Conservation (phyloP, 2,888 invertebrate species). For the Anarsia innoxiella region DNA sequence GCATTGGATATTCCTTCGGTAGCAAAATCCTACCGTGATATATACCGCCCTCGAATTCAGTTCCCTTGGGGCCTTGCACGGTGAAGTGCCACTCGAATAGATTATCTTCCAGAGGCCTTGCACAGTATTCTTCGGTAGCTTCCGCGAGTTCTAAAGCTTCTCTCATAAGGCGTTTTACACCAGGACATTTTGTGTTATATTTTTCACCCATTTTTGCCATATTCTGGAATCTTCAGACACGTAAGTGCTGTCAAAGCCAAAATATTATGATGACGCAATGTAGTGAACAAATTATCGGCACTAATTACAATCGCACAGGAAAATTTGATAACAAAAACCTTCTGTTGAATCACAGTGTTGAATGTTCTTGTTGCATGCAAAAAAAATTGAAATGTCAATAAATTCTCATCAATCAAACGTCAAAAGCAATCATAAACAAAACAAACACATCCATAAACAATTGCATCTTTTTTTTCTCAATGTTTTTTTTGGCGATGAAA, state of each 20-base stretch:
- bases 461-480: too few species aligned
- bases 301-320: slow-evolving; percentile 44
- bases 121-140: slow-evolving; percentile 92
- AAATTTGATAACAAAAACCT: slow-evolving; percentile 42
- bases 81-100: slow-evolving; percentile 99
- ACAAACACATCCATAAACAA: too few species aligned
- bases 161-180: slow-evolving; percentile 94
- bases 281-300: slow-evolving; percentile 39
- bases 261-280: slow-evolving; percentile 33
- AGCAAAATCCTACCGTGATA: slow-evolving; percentile 95
- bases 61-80: slow-evolving; percentile 89
- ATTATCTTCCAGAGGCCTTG: slow-evolving; percentile 94
- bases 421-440: too few species aligned
- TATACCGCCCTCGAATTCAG: slow-evolving; percentile 92
- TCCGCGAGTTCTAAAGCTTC: slow-evolving; percentile 91
- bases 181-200: slow-evolving; percentile 77
- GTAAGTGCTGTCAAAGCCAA: slow-evolving; percentile 15
- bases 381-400: too few species aligned
- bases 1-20: slow-evolving; percentile 97
- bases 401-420: too few species aligned
- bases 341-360: slow-evolving; percentile 5
- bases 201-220: slow-evolving; percentile 65
- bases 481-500: too few species aligned
- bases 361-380: too few species aligned
- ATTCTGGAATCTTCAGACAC: slow-evolving; percentile 19